Evolutionary conservation across 2,797 vertebrate species (phyloP), one percentile per base, ranked within the genome.

Genomic region (Xenopus petersii): DNA sequence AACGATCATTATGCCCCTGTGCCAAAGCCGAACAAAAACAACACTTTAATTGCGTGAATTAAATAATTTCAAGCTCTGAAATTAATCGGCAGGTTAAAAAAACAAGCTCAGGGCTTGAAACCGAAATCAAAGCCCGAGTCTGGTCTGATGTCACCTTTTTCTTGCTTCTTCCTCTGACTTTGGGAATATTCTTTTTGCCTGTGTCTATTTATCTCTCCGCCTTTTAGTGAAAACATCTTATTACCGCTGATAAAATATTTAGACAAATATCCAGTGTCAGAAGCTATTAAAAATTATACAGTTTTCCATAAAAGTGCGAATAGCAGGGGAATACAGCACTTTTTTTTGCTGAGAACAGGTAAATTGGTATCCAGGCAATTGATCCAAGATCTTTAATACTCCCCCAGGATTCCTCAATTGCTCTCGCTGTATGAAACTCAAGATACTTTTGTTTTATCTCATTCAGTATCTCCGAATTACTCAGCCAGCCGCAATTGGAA

Each of bases 11-110:
- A 67, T 64, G 56, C 46, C 70, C 70, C 62, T n/a, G 21, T 71
- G 75, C 73, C 73, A 77, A 12, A 30, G 49, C 64, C 36, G 70
- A 77, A 77, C 64, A 72, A 77, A 77, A 49, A 72, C 70, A 77
- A 68, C 73, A 73, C 64, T 63, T 64, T 77, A 68, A 73, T 77
- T 77, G 75, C 49, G 70, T 64, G 73, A 78, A 78, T 78, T 73
- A 73, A 78, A 73, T 73, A 64, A 78, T 78, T 73, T 59, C 42
- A 8, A 21, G 24, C 26, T 26, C 60, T 69, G 49, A 59, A 73
- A 78, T 73, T 73, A 73, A 78, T 73, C 70, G 59, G 42, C 33
- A 63, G 59, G 54, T 67, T 63, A 55, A 69, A 69, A 59, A 60
- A 75, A 54, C 55, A 48, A 54, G 66, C 73, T 73, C 21, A 12